Conservation (phyloP, 2,797 vertebrate species). For the Karalla daura region DNA sequence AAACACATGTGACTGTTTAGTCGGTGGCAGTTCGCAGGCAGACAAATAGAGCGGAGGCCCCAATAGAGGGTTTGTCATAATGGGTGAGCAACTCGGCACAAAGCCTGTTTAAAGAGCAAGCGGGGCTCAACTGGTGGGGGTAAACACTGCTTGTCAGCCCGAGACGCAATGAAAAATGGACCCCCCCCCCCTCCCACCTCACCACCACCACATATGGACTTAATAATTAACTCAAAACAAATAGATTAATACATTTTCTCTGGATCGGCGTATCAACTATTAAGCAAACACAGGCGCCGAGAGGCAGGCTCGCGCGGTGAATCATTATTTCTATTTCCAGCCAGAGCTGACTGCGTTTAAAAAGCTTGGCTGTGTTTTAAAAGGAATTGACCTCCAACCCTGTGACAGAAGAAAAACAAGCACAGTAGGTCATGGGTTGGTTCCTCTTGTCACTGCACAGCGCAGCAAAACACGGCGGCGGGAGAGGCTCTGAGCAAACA, state of each 20-base stretch:
- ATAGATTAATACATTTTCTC: conserved; percentile 57
- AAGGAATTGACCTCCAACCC: conserved; percentile 76
- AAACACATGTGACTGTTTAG: conserved; percentile 80
- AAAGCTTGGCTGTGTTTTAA: conserved; percentile 69
- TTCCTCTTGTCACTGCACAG: conserved; percentile 73
- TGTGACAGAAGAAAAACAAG: conserved; percentile 78
- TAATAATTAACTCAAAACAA: conserved; percentile 73
- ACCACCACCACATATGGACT: conserved; percentile 72
- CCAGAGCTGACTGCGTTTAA: conserved; percentile 52
- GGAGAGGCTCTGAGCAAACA: conserved; percentile 68
- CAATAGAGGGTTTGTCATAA: conserved; percentile 78
- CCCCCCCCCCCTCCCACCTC: too few species aligned
- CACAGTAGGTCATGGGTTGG: conserved; percentile 78
- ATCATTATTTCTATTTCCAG: conserved; percentile 69
- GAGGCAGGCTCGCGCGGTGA: conserved; percentile 40
- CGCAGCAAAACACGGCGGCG: conserved; percentile 57
- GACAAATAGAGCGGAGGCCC: conserved; percentile 80
- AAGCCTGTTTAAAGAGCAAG: conserved; percentile 81
- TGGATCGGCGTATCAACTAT: conserved; percentile 51
- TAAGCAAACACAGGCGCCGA: conserved; percentile 33
- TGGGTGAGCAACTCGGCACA: conserved; percentile 78
- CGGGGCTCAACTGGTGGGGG: conserved; percentile 74
- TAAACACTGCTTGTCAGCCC: conserved; percentile 71
- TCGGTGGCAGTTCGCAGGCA: conserved; percentile 77
- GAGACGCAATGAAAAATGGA: conserved; percentile 66